A percentile compares a stretch with the other conserved stretches of the same genome.
phyloP scores from a whole-genome alignment of 2,888 invertebrate species.

The Diaphora mendica region DNA sequence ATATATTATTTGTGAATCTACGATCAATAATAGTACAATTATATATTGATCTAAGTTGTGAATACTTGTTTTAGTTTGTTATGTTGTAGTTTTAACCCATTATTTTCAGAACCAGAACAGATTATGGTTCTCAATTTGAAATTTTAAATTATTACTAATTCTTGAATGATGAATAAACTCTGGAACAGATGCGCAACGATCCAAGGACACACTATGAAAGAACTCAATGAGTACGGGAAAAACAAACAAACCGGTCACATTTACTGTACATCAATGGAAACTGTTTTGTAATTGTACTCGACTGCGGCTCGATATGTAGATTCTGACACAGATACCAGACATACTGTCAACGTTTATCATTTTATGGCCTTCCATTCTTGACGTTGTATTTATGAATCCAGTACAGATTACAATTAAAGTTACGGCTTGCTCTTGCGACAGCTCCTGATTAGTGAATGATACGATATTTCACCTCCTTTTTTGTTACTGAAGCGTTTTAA shows the following conservation, averaged over 20 bases:
- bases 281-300: constrained; percentile 32
- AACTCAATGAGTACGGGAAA: constrained; percentile 3
- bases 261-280: constrained; percentile 33
- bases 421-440: not conserved
- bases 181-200: not conserved
- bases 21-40: too few relatives aligned
- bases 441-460: not conserved
- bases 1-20: too few relatives aligned
- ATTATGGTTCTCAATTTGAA: not conserved
- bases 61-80: too few relatives aligned
- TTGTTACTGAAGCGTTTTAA: not conserved
- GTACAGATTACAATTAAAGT: not conserved
- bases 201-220: not conserved
- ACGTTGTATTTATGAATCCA: constrained; percentile 10
- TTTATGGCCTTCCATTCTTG: constrained; percentile 24
- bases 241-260: constrained; percentile 3
- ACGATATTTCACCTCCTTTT: not conserved
- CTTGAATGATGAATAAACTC: not conserved
- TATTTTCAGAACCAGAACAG: too few relatives aligned
- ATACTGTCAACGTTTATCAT: constrained; percentile 26
- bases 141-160: not conserved
- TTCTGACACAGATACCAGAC: constrained; percentile 47
- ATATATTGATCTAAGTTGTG: too few relatives aligned
- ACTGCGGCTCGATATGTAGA: constrained; percentile 43
- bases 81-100: too few relatives aligned